Evolutionary conservation across 2,797 vertebrate genomes (phyloP).

Genomic region (Dipus sagitta): DNA sequence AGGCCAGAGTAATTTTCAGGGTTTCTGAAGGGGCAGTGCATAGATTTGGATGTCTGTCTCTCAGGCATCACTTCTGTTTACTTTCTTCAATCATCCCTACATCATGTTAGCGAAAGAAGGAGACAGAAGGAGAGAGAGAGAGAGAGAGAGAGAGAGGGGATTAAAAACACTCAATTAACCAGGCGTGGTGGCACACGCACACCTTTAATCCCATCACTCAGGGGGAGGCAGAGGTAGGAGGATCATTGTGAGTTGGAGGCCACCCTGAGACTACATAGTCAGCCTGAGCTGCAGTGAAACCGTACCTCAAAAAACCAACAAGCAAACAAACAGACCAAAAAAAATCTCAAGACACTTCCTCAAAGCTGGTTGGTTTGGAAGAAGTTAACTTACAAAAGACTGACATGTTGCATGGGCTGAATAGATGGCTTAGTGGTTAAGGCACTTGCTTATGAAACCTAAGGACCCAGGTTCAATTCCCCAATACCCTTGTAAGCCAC

Average conservation of each 20-base stretch:
- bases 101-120: neutral
- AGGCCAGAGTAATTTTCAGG: neutral
- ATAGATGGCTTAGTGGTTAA: too few species aligned
- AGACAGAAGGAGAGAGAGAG: neutral
- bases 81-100: conserved; percentile 19
- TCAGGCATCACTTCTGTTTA: neutral
- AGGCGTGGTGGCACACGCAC: too few species aligned
- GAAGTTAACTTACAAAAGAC: neutral
- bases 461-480: too few species aligned
- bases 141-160: neutral
- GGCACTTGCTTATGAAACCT: too few species aligned
- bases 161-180: neutral
- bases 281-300: too few species aligned
- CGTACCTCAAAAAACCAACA: too few species aligned
- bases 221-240: too few species aligned
- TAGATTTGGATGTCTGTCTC: neutral
- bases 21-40: conserved; percentile 15
- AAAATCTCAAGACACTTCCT: neutral
- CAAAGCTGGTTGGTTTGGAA: conserved; percentile 25
- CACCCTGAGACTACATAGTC: too few species aligned
- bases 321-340: neutral
- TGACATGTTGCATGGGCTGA: neutral
- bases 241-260: too few species aligned
- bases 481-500: too few species aligned
- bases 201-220: too few species aligned